A percentile compares a stretch with the other conserved stretches of the same genome.
Conservation (phyloP, 2,888 invertebrate species). For the Leptopterna dolabrata region DNA sequence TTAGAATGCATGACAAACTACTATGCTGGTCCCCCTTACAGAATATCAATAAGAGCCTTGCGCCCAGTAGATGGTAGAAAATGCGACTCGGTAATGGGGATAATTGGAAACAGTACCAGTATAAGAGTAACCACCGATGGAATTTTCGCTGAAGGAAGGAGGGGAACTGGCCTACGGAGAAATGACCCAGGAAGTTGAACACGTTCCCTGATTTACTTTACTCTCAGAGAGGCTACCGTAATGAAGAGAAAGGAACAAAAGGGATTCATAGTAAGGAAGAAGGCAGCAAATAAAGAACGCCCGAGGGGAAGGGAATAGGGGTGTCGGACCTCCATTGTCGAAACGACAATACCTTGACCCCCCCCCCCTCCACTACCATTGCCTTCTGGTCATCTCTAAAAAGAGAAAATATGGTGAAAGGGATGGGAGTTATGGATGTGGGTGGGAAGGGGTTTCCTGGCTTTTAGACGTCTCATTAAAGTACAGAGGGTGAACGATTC, state of each 20-base stretch:
- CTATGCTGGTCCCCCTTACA: no score
- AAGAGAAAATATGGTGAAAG: neutral
- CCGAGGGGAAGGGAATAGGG: conserved; percentile 1
- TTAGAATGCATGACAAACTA: no score
- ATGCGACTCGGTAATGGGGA: no score
- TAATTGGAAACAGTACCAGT: no score
- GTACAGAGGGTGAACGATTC: neutral
- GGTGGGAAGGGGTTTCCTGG: neutral
- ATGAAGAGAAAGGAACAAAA: conserved; percentile 11
- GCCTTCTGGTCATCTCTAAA: conserved; percentile 2
- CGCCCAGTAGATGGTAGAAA: no score
- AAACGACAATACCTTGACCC: conserved; percentile 35
- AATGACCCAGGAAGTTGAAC: conserved; percentile 3
- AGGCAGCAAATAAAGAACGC: conserved; percentile 21
- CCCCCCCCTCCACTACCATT: neutral
- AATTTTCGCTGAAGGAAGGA: neutral
- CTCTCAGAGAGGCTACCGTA: neutral
- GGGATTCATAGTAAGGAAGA: conserved; percentile 5
- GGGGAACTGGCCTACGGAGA: neutral
- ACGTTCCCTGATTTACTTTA: conserved; percentile 11
- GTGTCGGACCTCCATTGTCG: conserved; percentile 24
- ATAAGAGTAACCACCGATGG: no score
- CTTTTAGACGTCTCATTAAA: conserved; percentile 28
- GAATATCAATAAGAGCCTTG: no score
- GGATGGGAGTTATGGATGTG: neutral